Conservation (phyloP, 2,113 vertebrate genomes). For the Serilophus lunatus region DNA sequence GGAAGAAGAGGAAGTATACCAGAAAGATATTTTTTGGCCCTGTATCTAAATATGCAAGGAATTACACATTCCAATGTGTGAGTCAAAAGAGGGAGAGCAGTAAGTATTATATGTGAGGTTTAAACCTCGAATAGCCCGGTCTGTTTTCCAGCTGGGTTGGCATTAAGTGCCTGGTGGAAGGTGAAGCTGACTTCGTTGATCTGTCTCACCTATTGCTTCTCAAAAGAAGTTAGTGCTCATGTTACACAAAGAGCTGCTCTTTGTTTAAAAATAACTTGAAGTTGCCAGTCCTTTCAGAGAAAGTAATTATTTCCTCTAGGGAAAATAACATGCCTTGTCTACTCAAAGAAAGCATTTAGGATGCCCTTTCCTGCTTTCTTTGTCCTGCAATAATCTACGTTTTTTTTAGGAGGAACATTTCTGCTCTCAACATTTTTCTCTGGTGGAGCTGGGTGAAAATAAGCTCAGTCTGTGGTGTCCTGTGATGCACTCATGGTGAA, state of each 20-base stretch:
- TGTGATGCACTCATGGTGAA: not conserved
- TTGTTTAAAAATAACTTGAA: constrained; percentile 48
- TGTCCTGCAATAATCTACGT: constrained; percentile 14
- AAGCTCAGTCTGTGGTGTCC: not conserved
- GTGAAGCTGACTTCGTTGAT: not conserved
- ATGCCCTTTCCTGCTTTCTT: constrained; percentile 31
- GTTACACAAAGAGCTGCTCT: not conserved
- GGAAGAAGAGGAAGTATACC: not conserved
- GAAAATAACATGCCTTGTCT: constrained; percentile 47
- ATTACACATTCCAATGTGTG: not conserved
- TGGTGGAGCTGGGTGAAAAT: constrained; percentile 13
- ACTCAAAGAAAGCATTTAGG: constrained; percentile 56
- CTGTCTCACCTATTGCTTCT: not conserved
- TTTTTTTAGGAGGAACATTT: constrained; percentile 33
- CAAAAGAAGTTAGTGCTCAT: not conserved
- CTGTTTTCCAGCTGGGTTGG: not conserved
- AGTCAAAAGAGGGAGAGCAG: not conserved
- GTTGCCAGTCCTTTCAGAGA: constrained; percentile 33
- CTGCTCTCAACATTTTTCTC: constrained; percentile 35
- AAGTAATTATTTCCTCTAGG: constrained; percentile 24
- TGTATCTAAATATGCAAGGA: not conserved
- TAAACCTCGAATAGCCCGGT: not conserved
- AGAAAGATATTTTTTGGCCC: not conserved
- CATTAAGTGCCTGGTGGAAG: not conserved
- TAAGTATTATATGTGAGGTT: not conserved